Base-by-base conservation (phyloP, 2,113 vertebrate species). In the Neogale vison region DNA sequence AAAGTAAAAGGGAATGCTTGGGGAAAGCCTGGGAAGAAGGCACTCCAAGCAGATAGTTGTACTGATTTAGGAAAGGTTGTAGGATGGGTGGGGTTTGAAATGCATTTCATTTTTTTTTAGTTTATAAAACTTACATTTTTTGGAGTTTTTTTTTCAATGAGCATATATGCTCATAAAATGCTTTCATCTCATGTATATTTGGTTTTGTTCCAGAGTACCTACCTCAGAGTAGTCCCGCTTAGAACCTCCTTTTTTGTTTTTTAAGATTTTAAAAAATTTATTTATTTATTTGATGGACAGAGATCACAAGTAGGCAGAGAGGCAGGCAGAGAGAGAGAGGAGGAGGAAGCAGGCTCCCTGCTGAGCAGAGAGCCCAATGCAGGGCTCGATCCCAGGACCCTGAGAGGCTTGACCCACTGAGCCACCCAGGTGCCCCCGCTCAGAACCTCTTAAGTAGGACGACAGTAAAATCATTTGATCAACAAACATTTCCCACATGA, bases 401-500 rank as follows among this genome's bases (percentile, higher is more conserved):
- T 50, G 47, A 50, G 47, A 50, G 47, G 47, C 47, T 50, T 13
- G 47, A 50, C 47, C 47, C 47, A 50, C 47, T 50, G 47, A 50
- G 47, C 47, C 12, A 50, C 47, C 47, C 47, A 12, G 47, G 47
- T 50, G 47, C 47, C 47, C 42, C 61, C 34, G 71, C 65, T 52
- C 4, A 52, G 50, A 52, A 52, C 45, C 34, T 52, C 57, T 82
- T 31, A 55, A 74, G 10, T 6, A 34, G 42, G 29, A 23, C 14
- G 34, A 76, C 12, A 8, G 2, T 63, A 23, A 72, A 65, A 65
- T 47, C 50, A 26, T 34, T 76, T 20, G 55, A n/a, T n/a, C 52
- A 7, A 24, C 26, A 12, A 50, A n/a, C 50, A 55, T 11, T 34
- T 65, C 31, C 45, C 7, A 0, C 0, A 0, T 17, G 45, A 71